Evolutionary conservation across 2,113 vertebrate genomes (phyloP).

Genomic region (Cranoglanis bouderius): DNA sequence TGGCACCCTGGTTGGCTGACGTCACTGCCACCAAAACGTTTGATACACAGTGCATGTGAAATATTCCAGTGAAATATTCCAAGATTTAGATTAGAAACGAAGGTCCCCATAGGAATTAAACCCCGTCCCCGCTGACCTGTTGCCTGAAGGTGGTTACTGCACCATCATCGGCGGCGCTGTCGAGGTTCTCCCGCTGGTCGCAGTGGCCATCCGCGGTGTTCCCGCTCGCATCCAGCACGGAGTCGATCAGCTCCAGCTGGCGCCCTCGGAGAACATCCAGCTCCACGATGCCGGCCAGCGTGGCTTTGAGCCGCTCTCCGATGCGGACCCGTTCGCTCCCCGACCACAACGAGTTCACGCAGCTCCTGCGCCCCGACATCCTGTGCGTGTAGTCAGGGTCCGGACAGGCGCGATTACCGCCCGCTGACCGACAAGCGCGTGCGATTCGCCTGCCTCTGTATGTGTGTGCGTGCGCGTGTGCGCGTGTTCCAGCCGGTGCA

Average conservation of each 20-base stretch:
- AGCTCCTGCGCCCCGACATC: slow-evolving; percentile 74
- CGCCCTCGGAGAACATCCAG: slow-evolving; percentile 75
- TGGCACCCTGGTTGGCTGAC: slow-evolving; percentile 25
- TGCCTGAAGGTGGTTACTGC: slow-evolving; percentile 73
- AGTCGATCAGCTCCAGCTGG: slow-evolving; percentile 73
- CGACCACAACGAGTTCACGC: slow-evolving; percentile 77
- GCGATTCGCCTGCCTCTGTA: neutral
- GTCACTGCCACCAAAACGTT: slow-evolving; percentile 18
- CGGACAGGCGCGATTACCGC: slow-evolving; percentile 42
- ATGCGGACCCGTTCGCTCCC: slow-evolving; percentile 78
- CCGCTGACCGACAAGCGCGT: slow-evolving; percentile 28
- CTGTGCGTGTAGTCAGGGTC: slow-evolving; percentile 30
- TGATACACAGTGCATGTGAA: neutral
- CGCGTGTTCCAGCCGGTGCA: slow-evolving; percentile 31
- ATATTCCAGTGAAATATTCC: too few relatives aligned
- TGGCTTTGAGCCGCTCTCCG: slow-evolving; percentile 78
- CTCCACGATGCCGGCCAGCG: slow-evolving; percentile 79
- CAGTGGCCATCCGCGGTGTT: slow-evolving; percentile 8
- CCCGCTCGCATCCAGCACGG: slow-evolving; percentile 65
- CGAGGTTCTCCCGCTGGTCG: slow-evolving; percentile 50
- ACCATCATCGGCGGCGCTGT: slow-evolving; percentile 59
- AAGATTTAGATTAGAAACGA: neutral
- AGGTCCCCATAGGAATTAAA: neutral
- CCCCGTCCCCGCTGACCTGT: slow-evolving; percentile 74
- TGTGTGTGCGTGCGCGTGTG: neutral